Percentiles rank a stretch among this genome's conserved stretches.
Evolutionary conservation across 2,113 vertebrate genomes (phyloP).

Genomic region (Protobothrops flavoviridis): DNA sequence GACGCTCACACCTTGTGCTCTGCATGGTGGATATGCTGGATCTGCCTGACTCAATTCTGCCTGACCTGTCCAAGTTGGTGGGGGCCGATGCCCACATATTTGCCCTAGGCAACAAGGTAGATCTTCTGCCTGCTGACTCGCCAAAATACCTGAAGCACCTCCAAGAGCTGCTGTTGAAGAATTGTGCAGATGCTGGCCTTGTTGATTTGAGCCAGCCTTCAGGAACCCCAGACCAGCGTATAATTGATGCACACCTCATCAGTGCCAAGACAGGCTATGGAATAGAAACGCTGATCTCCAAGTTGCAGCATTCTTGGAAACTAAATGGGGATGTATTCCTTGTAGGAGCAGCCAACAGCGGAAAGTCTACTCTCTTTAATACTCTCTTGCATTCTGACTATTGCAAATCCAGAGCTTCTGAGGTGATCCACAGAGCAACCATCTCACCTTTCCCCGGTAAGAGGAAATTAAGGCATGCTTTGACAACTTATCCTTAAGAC

Average conservation of each 20-base stretch:
- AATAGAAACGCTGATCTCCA: slow-evolving; percentile 81
- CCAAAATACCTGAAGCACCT: slow-evolving; percentile 76
- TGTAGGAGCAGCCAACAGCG: slow-evolving; percentile 85
- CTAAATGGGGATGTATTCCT: slow-evolving; percentile 88
- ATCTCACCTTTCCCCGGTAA: slow-evolving; percentile 91
- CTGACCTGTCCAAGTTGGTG: slow-evolving; percentile 69
- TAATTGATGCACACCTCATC: slow-evolving; percentile 81
- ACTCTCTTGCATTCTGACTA: slow-evolving; percentile 85
- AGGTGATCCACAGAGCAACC: slow-evolving; percentile 80
- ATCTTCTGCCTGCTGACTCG: slow-evolving; percentile 79
- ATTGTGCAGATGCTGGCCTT: slow-evolving; percentile 66
- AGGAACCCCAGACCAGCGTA: not conserved
- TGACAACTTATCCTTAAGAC: not conserved
- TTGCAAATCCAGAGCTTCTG: slow-evolving; percentile 80
- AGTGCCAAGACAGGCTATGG: slow-evolving; percentile 94
- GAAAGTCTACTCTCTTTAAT: slow-evolving; percentile 95
- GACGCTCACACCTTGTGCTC: slow-evolving; percentile 78
- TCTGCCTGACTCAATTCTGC: slow-evolving; percentile 78
- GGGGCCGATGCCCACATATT: slow-evolving; percentile 63
- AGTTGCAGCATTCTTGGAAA: slow-evolving; percentile 84
- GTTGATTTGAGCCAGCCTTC: not conserved
- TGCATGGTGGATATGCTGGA: slow-evolving; percentile 85
- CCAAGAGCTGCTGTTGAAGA: slow-evolving; percentile 59
- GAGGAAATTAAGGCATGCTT: not conserved
- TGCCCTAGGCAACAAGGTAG: slow-evolving; percentile 87